A percentile compares a stretch with the other conserved stretches of the same genome.
phyloP scores from a whole-genome alignment of 1,140 invertebrate species.

The Platyscapa corneri region DNA sequence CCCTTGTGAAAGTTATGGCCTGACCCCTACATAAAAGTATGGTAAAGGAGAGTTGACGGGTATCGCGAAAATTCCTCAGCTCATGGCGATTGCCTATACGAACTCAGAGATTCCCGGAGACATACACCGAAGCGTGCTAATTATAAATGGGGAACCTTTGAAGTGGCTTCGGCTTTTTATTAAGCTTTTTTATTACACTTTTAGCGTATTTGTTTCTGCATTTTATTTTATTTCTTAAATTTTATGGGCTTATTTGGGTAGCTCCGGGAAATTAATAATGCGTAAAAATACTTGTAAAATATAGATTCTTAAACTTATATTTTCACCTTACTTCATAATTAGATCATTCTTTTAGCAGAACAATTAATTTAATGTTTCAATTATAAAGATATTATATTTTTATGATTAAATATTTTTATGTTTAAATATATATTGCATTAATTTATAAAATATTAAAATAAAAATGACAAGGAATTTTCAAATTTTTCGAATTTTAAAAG shows the following conservation, averaged over 20 bases:
- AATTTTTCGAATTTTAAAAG: no score
- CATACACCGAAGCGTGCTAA: not conserved
- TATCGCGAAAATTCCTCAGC: not conserved
- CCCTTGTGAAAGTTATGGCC: not conserved
- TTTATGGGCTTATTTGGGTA: not conserved
- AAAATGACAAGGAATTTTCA: no score
- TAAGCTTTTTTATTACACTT: not conserved
- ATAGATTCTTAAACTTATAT: not conserved
- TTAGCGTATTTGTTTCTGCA: not conserved
- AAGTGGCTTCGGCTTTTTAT: slow-evolving; percentile 10
- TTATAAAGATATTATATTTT: no score
- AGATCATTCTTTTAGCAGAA: not conserved
- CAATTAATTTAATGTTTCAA: no score
- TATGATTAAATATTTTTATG: no score
- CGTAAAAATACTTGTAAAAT: not conserved
- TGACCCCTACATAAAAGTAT: not conserved
- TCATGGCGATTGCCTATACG: not conserved
- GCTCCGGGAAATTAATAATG: not conserved
- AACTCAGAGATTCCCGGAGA: not conserved
- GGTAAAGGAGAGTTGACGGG: not conserved
- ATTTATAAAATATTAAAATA: no score
- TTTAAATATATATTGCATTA: no score
- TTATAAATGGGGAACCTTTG: not conserved
- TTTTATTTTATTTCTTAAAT: not conserved
- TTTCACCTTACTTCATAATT: not conserved